phyloP scores from a whole-genome alignment of 2,797 vertebrate species.

The Phataginus tricuspis region DNA sequence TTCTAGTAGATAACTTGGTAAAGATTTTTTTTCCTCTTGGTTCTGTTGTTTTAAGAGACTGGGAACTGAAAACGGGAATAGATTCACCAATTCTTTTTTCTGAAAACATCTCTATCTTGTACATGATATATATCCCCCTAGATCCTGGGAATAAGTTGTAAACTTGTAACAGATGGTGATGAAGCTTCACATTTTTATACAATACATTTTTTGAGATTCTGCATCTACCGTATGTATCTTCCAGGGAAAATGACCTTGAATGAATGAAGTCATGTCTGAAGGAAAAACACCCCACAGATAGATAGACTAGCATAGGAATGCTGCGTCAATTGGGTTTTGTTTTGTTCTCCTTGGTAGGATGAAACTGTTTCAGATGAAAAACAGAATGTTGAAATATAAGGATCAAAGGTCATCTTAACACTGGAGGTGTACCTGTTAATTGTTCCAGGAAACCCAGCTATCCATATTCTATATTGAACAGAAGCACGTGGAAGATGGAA shows the following conservation, averaged over 20 bases:
- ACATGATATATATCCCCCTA: conserved; percentile 87
- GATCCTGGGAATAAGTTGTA: conserved; percentile 87
- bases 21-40: conserved; percentile 77
- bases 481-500: conserved; percentile 59
- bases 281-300: conserved; percentile 68
- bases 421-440: conserved; percentile 55
- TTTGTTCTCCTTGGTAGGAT: conserved; percentile 54
- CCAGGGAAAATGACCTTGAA: conserved; percentile 87
- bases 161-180: conserved; percentile 88
- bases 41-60: conserved; percentile 82
- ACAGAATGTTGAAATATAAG: conserved; percentile 78
- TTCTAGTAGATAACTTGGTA: conserved; percentile 77
- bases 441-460: conserved; percentile 75
- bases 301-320: conserved; percentile 63
- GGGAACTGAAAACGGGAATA: conserved; percentile 80
- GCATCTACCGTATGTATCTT: conserved; percentile 83
- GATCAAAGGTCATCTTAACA: conserved; percentile 65
- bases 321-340: conserved; percentile 74
- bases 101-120: conserved; percentile 87
- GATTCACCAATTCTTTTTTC: conserved; percentile 82
- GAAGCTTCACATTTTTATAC: conserved; percentile 86
- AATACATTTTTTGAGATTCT: conserved; percentile 86
- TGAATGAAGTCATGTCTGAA: conserved; percentile 80
- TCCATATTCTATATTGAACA: conserved; percentile 36
- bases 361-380: conserved; percentile 74